Percentiles rank a stretch among this genome's conserved stretches.
Conservation (phyloP, 2,797 vertebrate species). For the Bovichtus variegatus region DNA sequence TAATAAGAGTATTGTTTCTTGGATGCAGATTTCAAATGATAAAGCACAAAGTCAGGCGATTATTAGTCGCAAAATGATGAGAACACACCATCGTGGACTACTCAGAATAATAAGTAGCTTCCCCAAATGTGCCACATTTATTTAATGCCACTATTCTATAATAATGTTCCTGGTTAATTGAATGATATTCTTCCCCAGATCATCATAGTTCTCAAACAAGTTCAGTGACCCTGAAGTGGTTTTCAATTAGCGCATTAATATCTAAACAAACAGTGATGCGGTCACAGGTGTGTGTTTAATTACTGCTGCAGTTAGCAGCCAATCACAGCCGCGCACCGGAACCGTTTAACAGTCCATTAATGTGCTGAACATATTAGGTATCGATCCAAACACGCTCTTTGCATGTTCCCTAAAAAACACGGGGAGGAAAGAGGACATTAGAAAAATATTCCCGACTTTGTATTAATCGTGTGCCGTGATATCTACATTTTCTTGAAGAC, state of each 20-base stretch:
- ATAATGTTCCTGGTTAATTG: background rate
- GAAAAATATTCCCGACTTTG: background rate
- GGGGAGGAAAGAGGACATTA: too few species aligned
- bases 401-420: background rate
- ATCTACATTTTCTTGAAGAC: constrained; percentile 5
- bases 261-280: constrained; percentile 16
- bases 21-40: background rate
- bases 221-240: background rate
- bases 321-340: constrained; percentile 6
- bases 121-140: background rate
- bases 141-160: background rate
- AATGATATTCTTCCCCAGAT: too few species aligned
- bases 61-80: background rate
- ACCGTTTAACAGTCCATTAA: background rate
- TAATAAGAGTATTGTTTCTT: background rate
- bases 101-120: background rate
- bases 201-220: background rate
- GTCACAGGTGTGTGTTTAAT: constrained; percentile 32
- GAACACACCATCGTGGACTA: too few species aligned
- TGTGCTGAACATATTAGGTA: background rate
- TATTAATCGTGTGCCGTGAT: too few species aligned
- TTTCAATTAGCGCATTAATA: constrained; percentile 23
- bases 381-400: background rate
- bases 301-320: background rate
- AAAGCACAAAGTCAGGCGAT: background rate